phyloP scores from a whole-genome alignment of 2,113 vertebrate genomes.

The Engraulis encrasicolus region DNA sequence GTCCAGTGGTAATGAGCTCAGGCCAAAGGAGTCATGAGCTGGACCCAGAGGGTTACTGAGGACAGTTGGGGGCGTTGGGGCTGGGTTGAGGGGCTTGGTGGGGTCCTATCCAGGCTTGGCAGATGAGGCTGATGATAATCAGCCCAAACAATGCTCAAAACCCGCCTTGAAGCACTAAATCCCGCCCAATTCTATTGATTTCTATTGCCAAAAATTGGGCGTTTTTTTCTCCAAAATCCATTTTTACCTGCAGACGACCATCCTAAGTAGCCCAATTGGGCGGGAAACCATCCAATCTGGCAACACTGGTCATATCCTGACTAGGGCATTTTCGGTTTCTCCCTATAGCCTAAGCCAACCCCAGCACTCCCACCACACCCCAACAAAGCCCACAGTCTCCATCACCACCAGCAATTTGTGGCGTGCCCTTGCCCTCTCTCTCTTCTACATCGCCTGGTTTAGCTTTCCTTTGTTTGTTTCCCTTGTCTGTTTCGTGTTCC shows the following conservation, averaged over 20 bases:
- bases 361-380: background rate
- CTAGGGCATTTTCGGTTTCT: constrained; percentile 33
- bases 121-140: no score
- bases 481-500: background rate
- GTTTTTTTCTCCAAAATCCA: no score
- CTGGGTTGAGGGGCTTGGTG: background rate
- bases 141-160: no score
- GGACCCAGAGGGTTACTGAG: constrained; percentile 42
- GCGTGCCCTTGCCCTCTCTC: background rate
- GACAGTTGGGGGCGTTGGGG: constrained; percentile 33
- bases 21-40: constrained; percentile 57
- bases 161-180: no score
- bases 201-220: no score
- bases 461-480: background rate
- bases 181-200: no score
- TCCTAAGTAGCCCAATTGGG: no score
- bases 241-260: no score
- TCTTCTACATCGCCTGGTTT: constrained; percentile 22
- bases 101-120: no score
- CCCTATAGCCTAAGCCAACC: background rate
- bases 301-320: no score
- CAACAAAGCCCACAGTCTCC: constrained; percentile 8
- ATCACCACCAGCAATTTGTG: background rate
- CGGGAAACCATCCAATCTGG: no score
- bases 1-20: constrained; percentile 84